Evolutionary conservation across 2,888 invertebrate species (phyloP).

Genomic region (Eupithecia subfuscata): DNA sequence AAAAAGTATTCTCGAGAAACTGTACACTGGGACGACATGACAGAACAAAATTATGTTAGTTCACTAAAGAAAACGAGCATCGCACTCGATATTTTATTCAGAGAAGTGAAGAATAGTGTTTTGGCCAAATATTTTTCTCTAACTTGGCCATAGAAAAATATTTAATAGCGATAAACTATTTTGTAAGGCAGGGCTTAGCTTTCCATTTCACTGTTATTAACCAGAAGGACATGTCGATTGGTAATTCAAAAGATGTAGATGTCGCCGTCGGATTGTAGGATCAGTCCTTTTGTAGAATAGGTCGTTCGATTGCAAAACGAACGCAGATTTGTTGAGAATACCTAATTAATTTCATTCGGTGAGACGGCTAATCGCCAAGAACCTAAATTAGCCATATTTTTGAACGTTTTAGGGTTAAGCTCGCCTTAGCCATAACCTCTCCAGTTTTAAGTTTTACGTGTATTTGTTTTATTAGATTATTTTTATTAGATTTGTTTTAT

Average conservation of each 20-base stretch:
- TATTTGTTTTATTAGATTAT: too few species aligned
- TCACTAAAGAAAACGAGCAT: neutral
- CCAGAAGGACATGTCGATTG: neutral
- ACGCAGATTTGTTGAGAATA: too few species aligned
- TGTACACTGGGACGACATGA: neutral
- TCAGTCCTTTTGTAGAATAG: too few species aligned
- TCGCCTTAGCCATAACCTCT: too few species aligned
- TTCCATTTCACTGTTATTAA: neutral
- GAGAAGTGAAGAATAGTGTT: neutral
- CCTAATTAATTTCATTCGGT: too few species aligned
- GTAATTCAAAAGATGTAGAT: neutral
- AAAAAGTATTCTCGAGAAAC: slow-evolving; percentile 7
- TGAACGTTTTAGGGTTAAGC: too few species aligned
- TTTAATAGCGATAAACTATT: neutral
- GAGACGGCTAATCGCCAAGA: too few species aligned
- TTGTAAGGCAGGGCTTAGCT: neutral
- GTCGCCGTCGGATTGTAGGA: too few species aligned
- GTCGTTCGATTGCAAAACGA: too few species aligned
- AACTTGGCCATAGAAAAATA: neutral
- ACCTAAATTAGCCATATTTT: too few species aligned
- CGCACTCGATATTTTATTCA: neutral
- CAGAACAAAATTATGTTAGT: neutral
- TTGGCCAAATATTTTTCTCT: neutral
- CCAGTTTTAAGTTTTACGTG: too few species aligned
- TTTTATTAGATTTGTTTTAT: too few species aligned